Evolutionary conservation across 2,797 vertebrate species (phyloP), one percentile per base, ranked within the genome.

Genomic region (Tiaroga cobitis): DNA sequence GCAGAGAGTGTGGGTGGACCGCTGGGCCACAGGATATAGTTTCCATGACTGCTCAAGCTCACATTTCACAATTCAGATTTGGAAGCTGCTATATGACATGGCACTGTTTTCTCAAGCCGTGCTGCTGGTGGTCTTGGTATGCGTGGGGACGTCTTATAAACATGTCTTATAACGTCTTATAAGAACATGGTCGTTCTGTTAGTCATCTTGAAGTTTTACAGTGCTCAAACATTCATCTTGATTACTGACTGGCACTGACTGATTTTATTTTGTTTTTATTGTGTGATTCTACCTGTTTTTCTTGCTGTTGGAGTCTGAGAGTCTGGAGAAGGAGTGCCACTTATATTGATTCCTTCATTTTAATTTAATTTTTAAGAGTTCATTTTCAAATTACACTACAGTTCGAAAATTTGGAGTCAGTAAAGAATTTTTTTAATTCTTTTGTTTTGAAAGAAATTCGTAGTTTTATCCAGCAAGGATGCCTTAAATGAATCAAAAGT

Each of bases 31-130:
- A 76, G 24, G 29, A 69, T 72, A 65, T 37, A 72, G 51, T 76
- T 79, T 82, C 68, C 39, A 67, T 80, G 67, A 83, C 77, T 80
- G 81, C 74, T 78, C 65, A 78, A 76, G 79, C 79, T 84, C 54
- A 67, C 37, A 82, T 82, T 80, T 87, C 86, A 63, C 24, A 39
- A 41, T 81, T 81, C 39, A 78, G 73, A 85, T 83, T 63, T 68
- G 59, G 54, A 78, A 83, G 78, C 82, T 84, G 63, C 41, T 80
- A 43, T 41, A 85, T 81, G 78, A 80, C 54, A 68, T 81, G 82
- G 1, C 29, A 24, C 2, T 84, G 39, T 77, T 72, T 81, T 85
- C 43, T 82, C 37, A 56, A 68, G 63, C 61, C 6, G 8, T 67
- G 39, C 21, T 46, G 43, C 41, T 51, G 68, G 54, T 73, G 68